These are phyloP conservation scores for Cordilura impudica DNA, from an alignment of 2,888 invertebrate genomes.

Conservation along the genomic window DNA sequence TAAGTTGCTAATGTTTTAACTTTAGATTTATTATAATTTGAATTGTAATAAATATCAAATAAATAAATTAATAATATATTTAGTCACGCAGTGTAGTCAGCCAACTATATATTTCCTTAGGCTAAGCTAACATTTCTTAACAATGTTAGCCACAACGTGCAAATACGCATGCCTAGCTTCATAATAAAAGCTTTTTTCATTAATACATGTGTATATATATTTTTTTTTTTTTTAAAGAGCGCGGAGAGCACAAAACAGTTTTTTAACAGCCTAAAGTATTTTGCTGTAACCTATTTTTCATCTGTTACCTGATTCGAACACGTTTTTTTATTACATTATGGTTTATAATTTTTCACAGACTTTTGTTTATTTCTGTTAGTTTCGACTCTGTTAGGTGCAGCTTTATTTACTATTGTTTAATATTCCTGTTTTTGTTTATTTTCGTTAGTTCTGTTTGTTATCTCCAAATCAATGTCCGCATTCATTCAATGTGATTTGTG, in stretches of 20 bases:
- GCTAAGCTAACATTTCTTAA: neutral
- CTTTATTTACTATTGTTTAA: neutral
- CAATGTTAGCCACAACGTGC: neutral
- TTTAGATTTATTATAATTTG: too few species aligned
- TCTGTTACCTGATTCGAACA: constrained; percentile 30
- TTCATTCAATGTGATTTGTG: constrained; percentile 25
- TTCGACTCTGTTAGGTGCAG: neutral
- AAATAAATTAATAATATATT: too few species aligned
- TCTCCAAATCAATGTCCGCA: constrained; percentile 49
- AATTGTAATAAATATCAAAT: too few species aligned
- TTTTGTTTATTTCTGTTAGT: neutral
- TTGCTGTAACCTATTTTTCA: constrained; percentile 29
- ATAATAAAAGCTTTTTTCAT: neutral
- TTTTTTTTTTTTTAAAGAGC: too few species aligned
- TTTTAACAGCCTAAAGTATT: neutral
- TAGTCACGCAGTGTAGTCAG: too few species aligned
- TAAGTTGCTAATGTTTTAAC: too few species aligned
- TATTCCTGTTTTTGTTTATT: neutral
- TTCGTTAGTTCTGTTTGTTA: neutral
- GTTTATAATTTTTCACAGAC: neutral
- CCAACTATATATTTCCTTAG: too few species aligned
- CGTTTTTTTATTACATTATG: neutral
- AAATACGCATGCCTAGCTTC: neutral
- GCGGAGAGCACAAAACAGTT: neutral
- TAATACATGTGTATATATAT: neutral